These are phyloP conservation scores for Drosophila emarginata DNA, from an alignment of 2,888 invertebrate genomes.

Conservation along the genomic window DNA sequence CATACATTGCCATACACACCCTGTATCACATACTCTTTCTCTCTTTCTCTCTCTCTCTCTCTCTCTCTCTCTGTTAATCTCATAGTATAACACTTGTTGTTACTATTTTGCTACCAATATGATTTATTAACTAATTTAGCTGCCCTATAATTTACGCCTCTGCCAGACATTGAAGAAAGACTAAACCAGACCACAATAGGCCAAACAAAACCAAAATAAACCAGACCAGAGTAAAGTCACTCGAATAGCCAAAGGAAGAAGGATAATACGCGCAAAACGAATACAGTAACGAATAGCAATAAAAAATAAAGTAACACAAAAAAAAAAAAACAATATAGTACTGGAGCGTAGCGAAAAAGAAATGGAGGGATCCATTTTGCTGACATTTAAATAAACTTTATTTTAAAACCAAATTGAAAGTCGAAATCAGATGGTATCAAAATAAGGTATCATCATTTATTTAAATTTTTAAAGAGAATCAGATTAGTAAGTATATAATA, in stretches of 20 bases:
- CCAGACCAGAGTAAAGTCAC: not conserved
- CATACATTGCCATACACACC: no score
- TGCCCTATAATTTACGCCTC: constrained; percentile 60
- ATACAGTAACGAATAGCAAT: not conserved
- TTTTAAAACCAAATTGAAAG: no score
- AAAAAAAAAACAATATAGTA: not conserved
- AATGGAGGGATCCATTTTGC: not conserved
- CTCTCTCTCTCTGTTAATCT: no score
- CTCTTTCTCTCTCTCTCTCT: no score
- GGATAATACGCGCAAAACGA: not conserved
- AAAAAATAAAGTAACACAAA: not conserved
- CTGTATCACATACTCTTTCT: no score
- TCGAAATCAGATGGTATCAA: no score
- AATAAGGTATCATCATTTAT: no score
- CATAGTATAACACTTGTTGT: constrained; percentile 28
- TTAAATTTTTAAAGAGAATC: no score
- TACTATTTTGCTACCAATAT: constrained; percentile 33
- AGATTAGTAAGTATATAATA: no score
- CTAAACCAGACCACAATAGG: constrained; percentile 16
- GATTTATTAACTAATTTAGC: constrained; percentile 72
- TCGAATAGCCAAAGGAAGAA: constrained; percentile 17
- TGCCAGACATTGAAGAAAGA: constrained; percentile 18
- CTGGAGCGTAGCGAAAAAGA: no score
- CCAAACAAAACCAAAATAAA: constrained; percentile 19
- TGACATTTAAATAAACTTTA: no score